These are phyloP conservation scores for Mimas tiliae DNA, from an alignment of 2,888 invertebrate genomes.

Conservation along the genomic window DNA sequence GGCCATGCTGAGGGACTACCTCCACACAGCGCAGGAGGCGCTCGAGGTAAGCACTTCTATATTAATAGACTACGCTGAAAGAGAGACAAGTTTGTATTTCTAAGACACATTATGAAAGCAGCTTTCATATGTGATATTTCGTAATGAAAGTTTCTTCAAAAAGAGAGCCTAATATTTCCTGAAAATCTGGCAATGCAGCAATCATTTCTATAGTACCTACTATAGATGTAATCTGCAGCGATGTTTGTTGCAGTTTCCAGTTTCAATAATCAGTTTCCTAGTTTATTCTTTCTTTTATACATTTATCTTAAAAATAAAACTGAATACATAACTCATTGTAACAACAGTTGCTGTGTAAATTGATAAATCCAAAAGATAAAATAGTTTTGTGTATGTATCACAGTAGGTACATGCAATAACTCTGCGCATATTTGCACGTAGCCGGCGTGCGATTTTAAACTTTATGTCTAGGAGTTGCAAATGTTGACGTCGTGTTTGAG, in stretches of 20 bases:
- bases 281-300: too few species aligned
- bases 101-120: too few species aligned
- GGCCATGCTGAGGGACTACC: slow-evolving; percentile 98
- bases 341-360: background rate
- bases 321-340: background rate
- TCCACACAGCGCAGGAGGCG: slow-evolving; percentile 97
- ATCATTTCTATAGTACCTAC: too few species aligned
- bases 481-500: background rate
- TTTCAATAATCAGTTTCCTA: too few species aligned
- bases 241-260: too few species aligned
- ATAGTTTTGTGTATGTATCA: slow-evolving; percentile 8
- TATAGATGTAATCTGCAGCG: background rate
- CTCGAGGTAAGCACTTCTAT: slow-evolving; percentile 89
- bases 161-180: too few species aligned
- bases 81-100: too few species aligned
- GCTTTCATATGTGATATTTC: too few species aligned
- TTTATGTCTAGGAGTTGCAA: slow-evolving; percentile 11
- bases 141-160: too few species aligned
- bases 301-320: background rate
- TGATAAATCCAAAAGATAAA: slow-evolving; percentile 17
- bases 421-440: slow-evolving; percentile 41
- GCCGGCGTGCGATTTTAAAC: slow-evolving; percentile 29
- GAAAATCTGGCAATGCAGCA: too few species aligned
- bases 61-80: background rate
- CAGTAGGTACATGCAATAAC: slow-evolving; percentile 3